Evolutionary conservation across 2,113 vertebrate genomes (phyloP).

Genomic region (Entelurus aequoreus): DNA sequence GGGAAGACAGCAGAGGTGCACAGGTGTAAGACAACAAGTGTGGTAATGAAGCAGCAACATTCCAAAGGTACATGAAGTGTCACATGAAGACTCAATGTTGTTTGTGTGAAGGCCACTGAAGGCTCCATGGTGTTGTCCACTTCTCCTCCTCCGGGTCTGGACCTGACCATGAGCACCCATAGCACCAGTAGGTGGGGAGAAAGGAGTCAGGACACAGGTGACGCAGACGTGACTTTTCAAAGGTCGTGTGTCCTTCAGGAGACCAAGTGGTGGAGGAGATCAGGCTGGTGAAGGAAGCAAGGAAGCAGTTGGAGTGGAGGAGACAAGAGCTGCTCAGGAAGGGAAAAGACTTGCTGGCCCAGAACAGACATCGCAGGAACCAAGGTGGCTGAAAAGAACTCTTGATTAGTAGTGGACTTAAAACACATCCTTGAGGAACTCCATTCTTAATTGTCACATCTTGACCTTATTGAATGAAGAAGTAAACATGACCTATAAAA

Average conservation of each 20-base stretch:
- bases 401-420: not conserved
- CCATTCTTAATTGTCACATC: not conserved
- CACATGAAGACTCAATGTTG: not conserved
- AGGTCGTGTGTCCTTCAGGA: slow-evolving; percentile 55
- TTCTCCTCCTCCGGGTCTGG: slow-evolving; percentile 55
- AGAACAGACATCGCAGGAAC: slow-evolving; percentile 73
- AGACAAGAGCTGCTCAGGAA: slow-evolving; percentile 81
- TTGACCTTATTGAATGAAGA: not conserved
- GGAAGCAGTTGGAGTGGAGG: slow-evolving; percentile 76
- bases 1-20: no score
- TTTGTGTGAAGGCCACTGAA: slow-evolving; percentile 40
- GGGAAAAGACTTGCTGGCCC: slow-evolving; percentile 76
- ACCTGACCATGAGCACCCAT: slow-evolving; percentile 37
- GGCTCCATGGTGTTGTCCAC: slow-evolving; percentile 19
- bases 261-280: slow-evolving; percentile 74
- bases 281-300: slow-evolving; percentile 75
- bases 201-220: not conserved
- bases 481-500: no score
- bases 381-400: slow-evolving; percentile 66
- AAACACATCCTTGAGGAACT: not conserved
- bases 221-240: not conserved
- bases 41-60: slow-evolving; percentile 34
- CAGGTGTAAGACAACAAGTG: slow-evolving; percentile 30
- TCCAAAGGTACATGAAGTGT: not conserved
- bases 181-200: slow-evolving; percentile 69